These are phyloP conservation scores for Sebastes umbrosus DNA, from an alignment of 2,797 vertebrate genomes.

Conservation along the genomic window DNA sequence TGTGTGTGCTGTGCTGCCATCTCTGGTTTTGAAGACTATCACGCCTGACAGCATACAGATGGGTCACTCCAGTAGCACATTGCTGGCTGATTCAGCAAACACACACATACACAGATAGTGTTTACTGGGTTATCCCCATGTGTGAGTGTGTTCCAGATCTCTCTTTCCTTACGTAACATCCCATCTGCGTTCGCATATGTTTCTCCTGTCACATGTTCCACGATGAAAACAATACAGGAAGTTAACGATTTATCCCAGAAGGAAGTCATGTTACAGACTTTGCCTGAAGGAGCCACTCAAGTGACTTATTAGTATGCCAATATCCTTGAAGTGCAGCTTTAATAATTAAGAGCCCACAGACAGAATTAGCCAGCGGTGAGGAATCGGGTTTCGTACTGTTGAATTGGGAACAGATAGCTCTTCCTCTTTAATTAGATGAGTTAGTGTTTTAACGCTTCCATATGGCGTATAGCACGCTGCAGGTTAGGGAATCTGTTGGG, in stretches of 20 bases:
- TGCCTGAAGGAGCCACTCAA: conserved; percentile 18
- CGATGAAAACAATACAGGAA: neutral
- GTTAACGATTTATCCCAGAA: conserved; percentile 31
- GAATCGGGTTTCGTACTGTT: conserved; percentile 17
- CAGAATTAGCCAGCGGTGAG: neutral
- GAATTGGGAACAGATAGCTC: neutral
- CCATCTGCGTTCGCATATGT: neutral
- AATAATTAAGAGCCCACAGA: conserved; percentile 50
- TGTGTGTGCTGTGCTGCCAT: neutral
- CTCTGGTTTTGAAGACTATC: conserved; percentile 1
- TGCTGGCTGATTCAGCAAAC: conserved; percentile 11
- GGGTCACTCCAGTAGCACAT: conserved; percentile 6
- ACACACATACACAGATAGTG: neutral
- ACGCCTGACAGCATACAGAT: conserved; percentile 29
- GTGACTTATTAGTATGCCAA: conserved; percentile 22
- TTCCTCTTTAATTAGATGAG: conserved; percentile 24
- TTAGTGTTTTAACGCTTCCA: neutral
- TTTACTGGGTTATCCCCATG: conserved; percentile 15
- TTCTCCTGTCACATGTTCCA: neutral
- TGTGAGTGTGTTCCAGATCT: conserved; percentile 1
- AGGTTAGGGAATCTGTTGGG: neutral
- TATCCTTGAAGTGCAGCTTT: conserved; percentile 45
- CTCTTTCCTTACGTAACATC: conserved; percentile 32
- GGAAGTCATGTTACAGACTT: neutral
- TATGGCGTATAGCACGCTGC: neutral